Base-by-base conservation (phyloP, 2,113 vertebrate genomes). In the Gila orcuttii region DNA sequence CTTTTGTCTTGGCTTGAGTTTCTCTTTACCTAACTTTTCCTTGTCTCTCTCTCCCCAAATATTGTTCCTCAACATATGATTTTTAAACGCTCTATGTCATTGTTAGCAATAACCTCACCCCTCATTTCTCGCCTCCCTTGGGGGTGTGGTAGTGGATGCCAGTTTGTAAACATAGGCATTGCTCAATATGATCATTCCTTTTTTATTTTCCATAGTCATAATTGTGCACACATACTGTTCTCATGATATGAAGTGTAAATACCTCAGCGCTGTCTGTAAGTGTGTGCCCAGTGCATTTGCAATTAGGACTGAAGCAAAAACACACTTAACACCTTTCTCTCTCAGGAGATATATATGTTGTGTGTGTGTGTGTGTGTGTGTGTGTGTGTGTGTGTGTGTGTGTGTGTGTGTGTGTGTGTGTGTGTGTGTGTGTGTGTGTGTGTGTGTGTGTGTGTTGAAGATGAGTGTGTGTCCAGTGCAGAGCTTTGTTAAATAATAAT, bases 311-410 rank as follows among this genome's bases (percentile, higher is more conserved):
- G 19, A 88, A 89, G 89, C 85, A 86, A 84, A 77, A 86, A 81
- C 86, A 78, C 68, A 82, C 87, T 90, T 88, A 89, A 88, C 90
- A 90, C 89, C 89, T 90, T 91, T 81, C 77, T 78, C 83, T 89
- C 89, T 28, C 39, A 79, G 86, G 81, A 83, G 9, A 57, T 15
- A 50, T n/a, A 5, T 78, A 3, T 1, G 21, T 28, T 66, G 84
- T 71, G 64, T 82, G 11, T 47, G 86, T 78, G 82, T 69, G 50
- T 23, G 39, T 42, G 21, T 69, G 36, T 82, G 28, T 69, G 52
- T 79, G 12, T 45, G 11, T 28, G 28, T 28, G 28, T 28, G 28
- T 28, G 28, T 28, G 28, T 69, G 36, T 82, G 28, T 69, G 52
- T 79, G 12, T 45, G 11, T 66, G 84, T 71, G 64, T 82, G 11